phyloP scores from a whole-genome alignment of 2,113 vertebrate genomes.

The Muntiacus reevesi region DNA sequence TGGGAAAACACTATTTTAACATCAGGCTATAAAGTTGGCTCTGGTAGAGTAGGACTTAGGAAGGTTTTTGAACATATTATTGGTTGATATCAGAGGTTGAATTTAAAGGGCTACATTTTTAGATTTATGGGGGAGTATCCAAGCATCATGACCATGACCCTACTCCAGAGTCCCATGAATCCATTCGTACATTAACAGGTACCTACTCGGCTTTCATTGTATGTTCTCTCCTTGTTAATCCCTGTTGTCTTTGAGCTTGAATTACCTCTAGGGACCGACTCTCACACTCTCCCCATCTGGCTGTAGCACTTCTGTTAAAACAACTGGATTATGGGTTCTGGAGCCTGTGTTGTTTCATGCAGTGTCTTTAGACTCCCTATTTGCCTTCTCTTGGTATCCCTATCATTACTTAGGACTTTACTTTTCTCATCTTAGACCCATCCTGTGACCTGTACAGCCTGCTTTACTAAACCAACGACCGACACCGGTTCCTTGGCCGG shows the following conservation, averaged over 20 bases:
- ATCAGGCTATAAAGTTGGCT: slow-evolving; percentile 19
- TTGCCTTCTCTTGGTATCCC: not conserved
- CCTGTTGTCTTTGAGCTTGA: not conserved
- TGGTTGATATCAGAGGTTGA: slow-evolving; percentile 24
- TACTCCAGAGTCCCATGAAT: not conserved
- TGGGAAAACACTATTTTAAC: slow-evolving; percentile 35
- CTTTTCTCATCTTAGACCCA: not conserved
- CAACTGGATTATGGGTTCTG: not conserved
- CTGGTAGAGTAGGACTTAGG: not conserved
- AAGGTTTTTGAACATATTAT: slow-evolving; percentile 22
- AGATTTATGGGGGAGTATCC: not conserved
- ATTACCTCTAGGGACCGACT: not conserved
- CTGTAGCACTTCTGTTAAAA: not conserved
- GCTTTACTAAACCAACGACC: not conserved
- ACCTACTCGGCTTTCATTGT: not conserved
- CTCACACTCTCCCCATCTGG: not conserved
- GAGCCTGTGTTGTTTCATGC: not conserved
- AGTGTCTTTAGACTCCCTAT: not conserved
- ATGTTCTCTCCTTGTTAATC: not conserved
- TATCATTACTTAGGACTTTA: not conserved
- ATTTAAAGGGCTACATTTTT: not conserved
- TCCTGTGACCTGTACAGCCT: not conserved
- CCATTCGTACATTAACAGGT: not conserved
- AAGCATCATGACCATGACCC: not conserved
- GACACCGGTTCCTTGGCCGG: not conserved